A percentile compares a stretch with the other conserved stretches of the same genome.
Conservation (phyloP, 2,797 vertebrate genomes). For the Bradypodion pumilum region DNA sequence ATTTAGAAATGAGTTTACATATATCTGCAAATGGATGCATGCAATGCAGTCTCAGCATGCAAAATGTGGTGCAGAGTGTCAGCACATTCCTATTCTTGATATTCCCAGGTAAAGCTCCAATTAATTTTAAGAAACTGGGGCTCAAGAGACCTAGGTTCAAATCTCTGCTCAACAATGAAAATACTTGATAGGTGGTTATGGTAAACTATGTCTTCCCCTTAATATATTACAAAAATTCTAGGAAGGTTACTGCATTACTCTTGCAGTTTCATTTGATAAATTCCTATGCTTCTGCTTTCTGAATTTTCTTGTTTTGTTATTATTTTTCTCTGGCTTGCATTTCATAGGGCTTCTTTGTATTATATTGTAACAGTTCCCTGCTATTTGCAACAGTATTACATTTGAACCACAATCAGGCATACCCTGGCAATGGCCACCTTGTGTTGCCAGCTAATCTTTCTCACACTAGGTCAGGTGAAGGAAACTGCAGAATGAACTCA, state of each 20-base stretch:
- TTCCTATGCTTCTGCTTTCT: not conserved
- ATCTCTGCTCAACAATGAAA: no score
- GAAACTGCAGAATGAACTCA: no score
- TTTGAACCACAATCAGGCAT: no score
- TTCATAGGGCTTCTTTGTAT: not conserved
- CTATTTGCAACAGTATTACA: no score
- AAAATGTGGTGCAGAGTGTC: not conserved
- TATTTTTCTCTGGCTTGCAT: not conserved
- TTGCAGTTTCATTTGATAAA: not conserved
- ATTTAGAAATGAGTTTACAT: not conserved
- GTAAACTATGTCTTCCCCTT: no score
- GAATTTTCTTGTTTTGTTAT: not conserved
- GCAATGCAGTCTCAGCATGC: not conserved
- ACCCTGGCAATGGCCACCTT: no score
- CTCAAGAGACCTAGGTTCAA: no score
- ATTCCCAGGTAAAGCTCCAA: not conserved
- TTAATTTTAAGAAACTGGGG: not conserved
- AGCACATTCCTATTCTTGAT: not conserved
- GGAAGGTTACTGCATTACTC: not conserved
- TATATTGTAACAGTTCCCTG: not conserved
- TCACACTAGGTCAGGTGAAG: no score
- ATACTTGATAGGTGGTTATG: no score
- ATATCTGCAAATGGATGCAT: not conserved
- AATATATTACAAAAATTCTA: no score
- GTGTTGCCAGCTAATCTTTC: no score